A percentile compares a stretch with the other conserved stretches of the same genome.
Evolutionary conservation across 2,888 invertebrate genomes (phyloP).

Genomic region (Melinaea menophilus): DNA sequence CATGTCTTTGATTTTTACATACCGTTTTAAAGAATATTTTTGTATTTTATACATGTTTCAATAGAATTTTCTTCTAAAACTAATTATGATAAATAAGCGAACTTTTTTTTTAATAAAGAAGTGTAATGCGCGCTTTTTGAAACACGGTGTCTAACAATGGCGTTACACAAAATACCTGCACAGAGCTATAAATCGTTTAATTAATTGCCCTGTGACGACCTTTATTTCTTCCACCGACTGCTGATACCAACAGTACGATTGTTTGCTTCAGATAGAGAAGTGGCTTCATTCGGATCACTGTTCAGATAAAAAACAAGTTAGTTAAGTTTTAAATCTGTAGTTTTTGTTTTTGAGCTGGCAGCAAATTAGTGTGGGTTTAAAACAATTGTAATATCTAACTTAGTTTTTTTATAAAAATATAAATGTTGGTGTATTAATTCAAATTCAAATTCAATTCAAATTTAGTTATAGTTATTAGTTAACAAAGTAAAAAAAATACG

Average conservation of each 20-base stretch:
- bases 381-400: no score
- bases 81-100: no score
- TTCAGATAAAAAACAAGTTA: background rate
- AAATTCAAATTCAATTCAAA: no score
- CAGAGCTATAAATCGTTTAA: conserved; percentile 46
- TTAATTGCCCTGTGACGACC: conserved; percentile 47
- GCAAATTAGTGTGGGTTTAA: background rate
- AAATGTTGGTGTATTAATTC: no score
- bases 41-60: no score
- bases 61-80: no score
- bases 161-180: conserved; percentile 37
- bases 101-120: background rate
- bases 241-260: conserved; percentile 45
- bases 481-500: background rate
- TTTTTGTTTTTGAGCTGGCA: background rate
- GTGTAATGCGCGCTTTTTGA: conserved; percentile 15
- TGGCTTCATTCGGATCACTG: conserved; percentile 12
- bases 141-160: conserved; percentile 21
- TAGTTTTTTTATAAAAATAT: no score
- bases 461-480: background rate
- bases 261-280: conserved; percentile 40
- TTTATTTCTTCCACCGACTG: conserved; percentile 40
- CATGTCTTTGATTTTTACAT: background rate
- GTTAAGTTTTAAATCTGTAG: background rate
- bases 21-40: background rate